phyloP scores from a whole-genome alignment of 2,797 vertebrate species.

The Sebastolobus alascanus region DNA sequence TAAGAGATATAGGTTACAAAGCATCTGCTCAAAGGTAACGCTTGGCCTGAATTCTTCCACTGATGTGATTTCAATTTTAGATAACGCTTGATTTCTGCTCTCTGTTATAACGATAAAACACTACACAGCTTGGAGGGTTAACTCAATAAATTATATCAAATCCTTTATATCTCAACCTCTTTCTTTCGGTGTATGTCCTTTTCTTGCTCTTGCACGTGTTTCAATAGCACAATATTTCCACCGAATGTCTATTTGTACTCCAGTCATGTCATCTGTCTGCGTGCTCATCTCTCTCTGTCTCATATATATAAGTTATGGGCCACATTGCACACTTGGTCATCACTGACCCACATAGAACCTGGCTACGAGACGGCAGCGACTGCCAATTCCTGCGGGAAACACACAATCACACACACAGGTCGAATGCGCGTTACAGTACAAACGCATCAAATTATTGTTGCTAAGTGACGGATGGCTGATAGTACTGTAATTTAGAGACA shows the following conservation, averaged over 20 bases:
- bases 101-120: constrained; percentile 18
- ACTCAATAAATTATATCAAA: constrained; percentile 1
- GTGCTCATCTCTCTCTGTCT: neutral
- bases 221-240: constrained; percentile 6
- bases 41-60: neutral
- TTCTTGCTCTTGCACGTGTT: neutral
- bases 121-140: neutral
- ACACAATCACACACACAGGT: neutral
- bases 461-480: neutral
- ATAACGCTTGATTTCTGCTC: constrained; percentile 31
- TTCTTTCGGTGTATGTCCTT: neutral
- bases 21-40: constrained; percentile 2
- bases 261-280: constrained; percentile 16
- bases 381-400: constrained; percentile 7
- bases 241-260: constrained; percentile 9
- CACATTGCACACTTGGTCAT: constrained; percentile 25
- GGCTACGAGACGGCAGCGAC: neutral
- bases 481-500: neutral
- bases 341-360: constrained; percentile 28
- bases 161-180: constrained; percentile 1
- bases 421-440: neutral
- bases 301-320: constrained; percentile 8
- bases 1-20: constrained; percentile 13
- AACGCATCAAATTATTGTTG: neutral
- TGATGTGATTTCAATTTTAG: constrained; percentile 46